Base-by-base conservation (phyloP, 2,113 vertebrate genomes). In the Gallinago media region DNA sequence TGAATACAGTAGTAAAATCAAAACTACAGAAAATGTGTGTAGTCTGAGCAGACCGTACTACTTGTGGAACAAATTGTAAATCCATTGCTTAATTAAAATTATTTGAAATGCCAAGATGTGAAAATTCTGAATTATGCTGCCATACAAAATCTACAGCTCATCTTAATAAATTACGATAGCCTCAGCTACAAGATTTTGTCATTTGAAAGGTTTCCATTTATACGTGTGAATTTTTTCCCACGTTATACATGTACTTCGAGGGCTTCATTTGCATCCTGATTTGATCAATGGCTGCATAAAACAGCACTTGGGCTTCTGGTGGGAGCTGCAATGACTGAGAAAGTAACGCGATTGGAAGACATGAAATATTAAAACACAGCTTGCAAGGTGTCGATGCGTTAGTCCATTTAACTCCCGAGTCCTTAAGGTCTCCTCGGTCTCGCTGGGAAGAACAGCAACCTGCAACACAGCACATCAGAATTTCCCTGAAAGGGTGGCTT, bases 1-100 rank as follows among this genome's bases (percentile, higher is more conserved):
- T 70, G 94, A 95, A 87, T 91, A 85, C 40, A 61, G 91, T 46
- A 87, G 71, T 92, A 91, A 96, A 96, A 93, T 70, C 70, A 89
- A 78, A 88, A 92, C 77, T 91, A 76, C 47, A 91, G 94, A 91
- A 92, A 94, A 91, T 62, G 73, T 72, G 86, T 19, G 13, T 78
- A 89, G 94, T 87, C 94, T 89, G 76, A 91, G 91, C 91, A 84
- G 92, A 86, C 81, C 54, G 68, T 32, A 11, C 78, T 78, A 78
- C 92, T 94, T 52, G 58, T 79, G 92, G 92, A 95, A 96, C 91
- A 94, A 94, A 95, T 89, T 91, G 79, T 91, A 92, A 94, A 94
- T 76, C 96, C 66, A 82, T 31, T 73, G 54, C 89, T 92, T 92
- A 94, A 94, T 87, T 94, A 65, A 89, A 96, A 96, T 58, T 93